Base-by-base conservation (phyloP, 1,140 invertebrate species). In the Papilio polyxenes region DNA sequence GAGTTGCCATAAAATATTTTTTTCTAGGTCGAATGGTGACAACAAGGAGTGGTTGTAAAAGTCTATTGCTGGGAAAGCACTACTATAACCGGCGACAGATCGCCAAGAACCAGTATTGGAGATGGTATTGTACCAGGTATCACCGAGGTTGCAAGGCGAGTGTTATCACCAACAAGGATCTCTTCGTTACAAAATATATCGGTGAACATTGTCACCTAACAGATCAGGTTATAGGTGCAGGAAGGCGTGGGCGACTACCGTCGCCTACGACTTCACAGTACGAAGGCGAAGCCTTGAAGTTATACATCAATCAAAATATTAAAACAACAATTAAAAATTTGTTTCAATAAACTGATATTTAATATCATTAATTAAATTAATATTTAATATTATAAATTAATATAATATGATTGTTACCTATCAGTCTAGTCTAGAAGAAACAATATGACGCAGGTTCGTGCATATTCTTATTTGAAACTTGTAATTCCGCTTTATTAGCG, bases 41-140 rank as follows among this genome's bases (percentile, higher is more conserved):
- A 65, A 85, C 85, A 51, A 15, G 78, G 11, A 81, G 81, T 62
- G 85, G 88, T 0, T 77, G 81, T n/a, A 83, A 82, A 11, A 80
- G 75, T 9, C 56, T 90, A 31, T 51, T 85, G 4, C 69, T 85
- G 10, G 48, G 84, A 17, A 80, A 82, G 0, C 84, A 85, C 49
- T 85, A 85, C 0, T 92, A 87, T 76, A 91, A 90, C 51, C 83
- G 84, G 1, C 82, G 80, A 0, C 84, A 84, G 20, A 7, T 23
- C 11, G 62, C 86, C 0, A 86, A 75, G 51, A 72, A 83, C 53
- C 72, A 82, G 9, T 65, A 81, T 7, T 81, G 20, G 56, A 83
- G 89, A 0, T 92, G 89, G 91, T 89, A 88, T 81, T 92, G 91
- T 51, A 80, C 85, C 0, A 83, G 65, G 49, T 90, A 90, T 79